Conservation (phyloP, 2,888 invertebrate species). For the Seira musarum region DNA sequence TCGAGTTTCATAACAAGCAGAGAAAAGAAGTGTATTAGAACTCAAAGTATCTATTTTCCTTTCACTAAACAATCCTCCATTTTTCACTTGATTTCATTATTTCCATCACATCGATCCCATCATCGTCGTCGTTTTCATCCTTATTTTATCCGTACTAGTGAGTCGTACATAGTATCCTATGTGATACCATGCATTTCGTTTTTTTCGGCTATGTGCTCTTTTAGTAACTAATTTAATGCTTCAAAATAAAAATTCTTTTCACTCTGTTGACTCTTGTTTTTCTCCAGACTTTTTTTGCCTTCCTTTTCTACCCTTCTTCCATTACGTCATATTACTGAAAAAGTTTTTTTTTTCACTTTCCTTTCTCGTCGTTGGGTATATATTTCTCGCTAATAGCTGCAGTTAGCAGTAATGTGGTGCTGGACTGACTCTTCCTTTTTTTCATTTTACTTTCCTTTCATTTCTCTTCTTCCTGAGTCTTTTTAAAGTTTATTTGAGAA, state of each 20-base stretch:
- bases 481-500: conserved; percentile 31
- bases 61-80: conserved; percentile 18
- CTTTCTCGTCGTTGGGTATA: neutral
- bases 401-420: neutral
- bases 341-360: neutral
- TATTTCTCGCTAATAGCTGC: neutral
- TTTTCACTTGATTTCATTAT: conserved; percentile 44
- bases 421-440: conserved; percentile 20
- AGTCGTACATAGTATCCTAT: conserved; percentile 25
- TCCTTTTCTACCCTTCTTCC: conserved; percentile 16
- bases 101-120: conserved; percentile 15
- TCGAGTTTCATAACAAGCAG: neutral
- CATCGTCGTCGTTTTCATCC: conserved; percentile 12
- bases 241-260: conserved; percentile 16
- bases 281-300: conserved; percentile 25
- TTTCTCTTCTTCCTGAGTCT: conserved; percentile 15
- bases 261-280: conserved; percentile 3
- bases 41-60: neutral
- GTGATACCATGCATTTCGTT: conserved; percentile 38
- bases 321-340: neutral
- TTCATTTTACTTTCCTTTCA: too few species aligned
- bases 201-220: conserved; percentile 48
- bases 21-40: neutral
- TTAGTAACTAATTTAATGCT: conserved; percentile 56
- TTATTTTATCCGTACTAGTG: neutral